Conservation (phyloP, 2,113 vertebrate genomes). For the Helogale parvula region DNA sequence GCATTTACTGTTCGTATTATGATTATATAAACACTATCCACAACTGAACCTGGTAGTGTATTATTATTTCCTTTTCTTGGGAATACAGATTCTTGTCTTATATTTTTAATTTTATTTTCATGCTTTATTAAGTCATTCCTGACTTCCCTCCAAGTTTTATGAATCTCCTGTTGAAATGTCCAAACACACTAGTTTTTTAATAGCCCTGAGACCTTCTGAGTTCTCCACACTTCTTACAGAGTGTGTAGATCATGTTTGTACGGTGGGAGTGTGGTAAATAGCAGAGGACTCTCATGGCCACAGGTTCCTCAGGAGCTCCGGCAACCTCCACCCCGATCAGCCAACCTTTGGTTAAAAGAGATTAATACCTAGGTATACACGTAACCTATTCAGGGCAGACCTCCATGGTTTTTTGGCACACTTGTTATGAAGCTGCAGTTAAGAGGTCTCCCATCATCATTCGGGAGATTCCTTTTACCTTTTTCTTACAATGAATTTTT, state of each 20-base stretch:
- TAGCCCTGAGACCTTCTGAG: neutral
- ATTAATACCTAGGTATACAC: neutral
- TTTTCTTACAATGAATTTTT: neutral
- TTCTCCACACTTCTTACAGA: neutral
- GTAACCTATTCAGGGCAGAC: neutral
- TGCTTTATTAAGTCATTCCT: neutral
- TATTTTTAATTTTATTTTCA: constrained; percentile 4
- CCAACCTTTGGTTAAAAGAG: neutral
- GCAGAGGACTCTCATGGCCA: neutral
- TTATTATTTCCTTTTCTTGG: neutral
- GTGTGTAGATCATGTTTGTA: neutral
- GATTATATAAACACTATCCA: neutral
- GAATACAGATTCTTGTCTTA: neutral
- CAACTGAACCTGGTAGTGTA: neutral
- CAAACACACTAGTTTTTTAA: neutral
- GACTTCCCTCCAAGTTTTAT: neutral
- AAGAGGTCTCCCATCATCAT: neutral
- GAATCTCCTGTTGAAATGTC: neutral
- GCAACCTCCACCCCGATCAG: neutral
- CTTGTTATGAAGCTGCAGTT: neutral
- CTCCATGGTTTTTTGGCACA: neutral
- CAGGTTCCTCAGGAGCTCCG: neutral
- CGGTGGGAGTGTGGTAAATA: neutral
- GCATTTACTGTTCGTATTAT: neutral
- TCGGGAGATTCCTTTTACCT: neutral